Percentiles rank a stretch among this genome's conserved stretches.
These are phyloP conservation scores for Halocynthia aurantium DNA, from an alignment of 23 tunicate genomes.

Conservation along the genomic window DNA sequence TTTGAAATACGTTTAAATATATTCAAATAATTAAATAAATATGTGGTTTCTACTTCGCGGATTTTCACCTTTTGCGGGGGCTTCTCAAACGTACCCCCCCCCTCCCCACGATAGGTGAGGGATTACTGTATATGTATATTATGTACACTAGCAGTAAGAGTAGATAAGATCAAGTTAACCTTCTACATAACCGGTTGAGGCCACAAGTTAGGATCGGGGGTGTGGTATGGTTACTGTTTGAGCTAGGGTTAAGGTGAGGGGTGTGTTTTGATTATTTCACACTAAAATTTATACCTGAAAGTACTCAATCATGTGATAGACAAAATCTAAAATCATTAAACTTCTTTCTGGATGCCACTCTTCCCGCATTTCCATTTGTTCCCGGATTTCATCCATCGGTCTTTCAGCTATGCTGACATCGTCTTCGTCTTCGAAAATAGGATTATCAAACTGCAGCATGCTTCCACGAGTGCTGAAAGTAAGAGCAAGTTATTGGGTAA, in stretches of 20 bases:
- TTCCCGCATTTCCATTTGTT: constrained; percentile 6
- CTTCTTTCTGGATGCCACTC: constrained; percentile 15
- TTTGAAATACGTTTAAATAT: no score
- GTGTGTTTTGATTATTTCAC: not conserved
- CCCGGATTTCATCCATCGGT: not conserved
- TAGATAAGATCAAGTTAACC: not conserved
- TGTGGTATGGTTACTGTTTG: no score
- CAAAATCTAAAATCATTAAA: constrained; percentile 11
- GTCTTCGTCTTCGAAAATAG: constrained; percentile 14
- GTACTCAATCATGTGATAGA: constrained; percentile 12
- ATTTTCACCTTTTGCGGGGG: no score
- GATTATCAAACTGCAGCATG: constrained; percentile 20
- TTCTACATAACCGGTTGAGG: no score
- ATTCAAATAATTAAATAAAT: no score
- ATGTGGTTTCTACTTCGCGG: no score
- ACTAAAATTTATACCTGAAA: constrained; percentile 4
- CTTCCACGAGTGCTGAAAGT: constrained; percentile 9
- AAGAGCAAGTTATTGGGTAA: not conserved
- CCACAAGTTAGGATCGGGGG: no score
- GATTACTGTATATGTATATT: not conserved
- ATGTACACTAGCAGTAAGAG: not conserved
- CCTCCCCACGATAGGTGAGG: not conserved
- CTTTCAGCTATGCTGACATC: not conserved
- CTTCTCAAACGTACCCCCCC: not conserved
- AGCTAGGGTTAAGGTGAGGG: not conserved